Base-by-base conservation (phyloP, 2,113 vertebrate genomes). In the Tachysurus fulvidraco region DNA sequence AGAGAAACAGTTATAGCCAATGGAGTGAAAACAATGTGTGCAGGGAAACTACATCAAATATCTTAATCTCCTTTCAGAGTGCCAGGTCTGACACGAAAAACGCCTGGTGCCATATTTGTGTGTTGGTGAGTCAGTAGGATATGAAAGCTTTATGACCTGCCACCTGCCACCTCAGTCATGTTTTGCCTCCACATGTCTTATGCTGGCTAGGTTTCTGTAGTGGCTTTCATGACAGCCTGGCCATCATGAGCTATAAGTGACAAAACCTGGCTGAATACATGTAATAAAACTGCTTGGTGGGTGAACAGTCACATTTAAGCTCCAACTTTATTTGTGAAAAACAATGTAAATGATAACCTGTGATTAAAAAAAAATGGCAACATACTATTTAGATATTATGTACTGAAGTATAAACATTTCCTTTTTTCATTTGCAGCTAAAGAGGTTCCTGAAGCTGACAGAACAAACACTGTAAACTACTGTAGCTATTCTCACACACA, bases 11-110 rank as follows among this genome's bases (percentile, higher is more conserved):
- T 94, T 91, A 93, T 86, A 91, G 88, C 92, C 91, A 94, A 92
- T 92, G 93, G 90, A 94, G 92, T 93, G 92, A 91, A 94, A 92
- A 95, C 93, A 94, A 93, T 93, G 90, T 91, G 91, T 92, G 92
- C 88, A 88, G 88, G n/a, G 90, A 90, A 90, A 92, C 89, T 89
- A 91, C 92, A 94, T 93, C 93, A 93, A 91, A 92, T 90, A 89
- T 89, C 93, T 93, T 94, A 93, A 95, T 94, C 93, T 94, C 90
- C 89, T 93, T 89, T 50, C 54, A 41, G 44, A 83, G 78, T 73
- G 79, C 69, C 60, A 92, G 86, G 91, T 93, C 92, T 93, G 89
- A 90, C 89, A 87, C 91, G 92, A 92, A 92, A 93, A 88, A 91
- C 93, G 93, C 93, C 92, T 92, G 91, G 92, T 91, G 89, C 89